Conservation (phyloP, 2,888 invertebrate genomes). For the Apamea epomidion region DNA sequence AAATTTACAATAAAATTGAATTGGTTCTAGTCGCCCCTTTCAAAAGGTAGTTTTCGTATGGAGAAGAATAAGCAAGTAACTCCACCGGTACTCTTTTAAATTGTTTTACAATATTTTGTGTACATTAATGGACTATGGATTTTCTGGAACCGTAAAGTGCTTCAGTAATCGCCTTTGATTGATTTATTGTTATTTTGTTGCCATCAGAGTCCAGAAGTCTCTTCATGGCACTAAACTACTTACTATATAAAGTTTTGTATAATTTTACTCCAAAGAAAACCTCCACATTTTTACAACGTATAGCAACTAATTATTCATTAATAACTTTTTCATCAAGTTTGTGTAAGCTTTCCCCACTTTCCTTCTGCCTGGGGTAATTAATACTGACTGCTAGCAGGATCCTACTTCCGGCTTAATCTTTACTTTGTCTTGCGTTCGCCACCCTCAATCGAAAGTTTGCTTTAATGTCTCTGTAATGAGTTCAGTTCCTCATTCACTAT, state of each 20-base stretch:
- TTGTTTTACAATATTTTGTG: background rate
- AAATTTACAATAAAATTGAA: background rate
- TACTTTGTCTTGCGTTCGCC: constrained; percentile 47
- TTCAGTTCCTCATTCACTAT: constrained; percentile 36
- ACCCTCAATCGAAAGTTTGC: constrained; percentile 49
- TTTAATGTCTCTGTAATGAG: constrained; percentile 41
- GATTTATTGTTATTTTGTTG: constrained; percentile 5
- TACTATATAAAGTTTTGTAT: background rate
- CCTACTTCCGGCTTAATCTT: constrained; percentile 55
- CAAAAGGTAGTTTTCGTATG: background rate
- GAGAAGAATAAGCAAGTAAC: background rate
- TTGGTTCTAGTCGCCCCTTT: background rate
- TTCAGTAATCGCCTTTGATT: background rate
- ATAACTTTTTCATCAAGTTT: constrained; percentile 53
- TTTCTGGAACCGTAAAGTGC: background rate
- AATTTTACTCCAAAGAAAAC: constrained; percentile 14
- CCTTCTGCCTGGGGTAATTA: constrained; percentile 43
- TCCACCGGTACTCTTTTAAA: background rate
- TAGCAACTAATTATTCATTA: constrained; percentile 31
- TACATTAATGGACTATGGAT: background rate
- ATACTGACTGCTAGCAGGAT: constrained; percentile 56
- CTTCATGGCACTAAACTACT: background rate
- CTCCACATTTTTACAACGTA: constrained; percentile 6
- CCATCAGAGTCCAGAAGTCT: background rate
- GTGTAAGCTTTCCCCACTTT: constrained; percentile 40